Conservation (phyloP, 2,888 invertebrate species). For the Scaeva pyrastri region DNA sequence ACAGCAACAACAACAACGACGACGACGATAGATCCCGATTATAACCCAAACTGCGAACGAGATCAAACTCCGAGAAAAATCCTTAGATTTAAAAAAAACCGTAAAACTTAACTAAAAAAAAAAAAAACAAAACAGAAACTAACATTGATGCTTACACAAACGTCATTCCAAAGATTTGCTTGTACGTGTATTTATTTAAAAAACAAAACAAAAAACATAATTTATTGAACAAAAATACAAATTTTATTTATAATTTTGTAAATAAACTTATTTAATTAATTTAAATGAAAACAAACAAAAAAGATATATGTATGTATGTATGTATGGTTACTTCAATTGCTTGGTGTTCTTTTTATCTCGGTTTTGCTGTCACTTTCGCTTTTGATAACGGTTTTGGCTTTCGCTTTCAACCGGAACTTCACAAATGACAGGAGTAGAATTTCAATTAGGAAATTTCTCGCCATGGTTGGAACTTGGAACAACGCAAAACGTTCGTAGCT, state of each 20-base stretch:
- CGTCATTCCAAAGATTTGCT: constrained; percentile 78
- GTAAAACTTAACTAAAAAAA: constrained; percentile 48
- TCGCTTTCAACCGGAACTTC: constrained; percentile 31
- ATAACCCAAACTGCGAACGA: constrained; percentile 56
- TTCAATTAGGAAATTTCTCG: constrained; percentile 29
- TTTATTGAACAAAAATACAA: constrained; percentile 66
- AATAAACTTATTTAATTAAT: constrained; percentile 60
- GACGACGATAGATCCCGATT: constrained; percentile 10
- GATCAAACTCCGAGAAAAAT: constrained; percentile 71
- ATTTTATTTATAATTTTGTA: constrained; percentile 75
- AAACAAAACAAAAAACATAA: constrained; percentile 40
- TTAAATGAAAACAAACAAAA: constrained; percentile 48
- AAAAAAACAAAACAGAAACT: constrained; percentile 45
- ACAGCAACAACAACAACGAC: constrained; percentile 69
- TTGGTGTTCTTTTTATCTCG: background rate
- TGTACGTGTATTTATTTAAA: constrained; percentile 75
- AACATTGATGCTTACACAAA: constrained; percentile 69
- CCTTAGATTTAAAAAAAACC: constrained; percentile 77
- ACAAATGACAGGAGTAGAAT: constrained; percentile 25
- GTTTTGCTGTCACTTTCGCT: constrained; percentile 49
- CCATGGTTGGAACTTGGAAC: too few species aligned
- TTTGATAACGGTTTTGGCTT: constrained; percentile 10
- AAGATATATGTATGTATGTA: too few species aligned
- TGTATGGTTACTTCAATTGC: constrained; percentile 30
- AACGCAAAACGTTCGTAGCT: too few species aligned